These are phyloP conservation scores for Brienomyrus brachyistius DNA, from an alignment of 2,113 vertebrate species.

Conservation along the genomic window DNA sequence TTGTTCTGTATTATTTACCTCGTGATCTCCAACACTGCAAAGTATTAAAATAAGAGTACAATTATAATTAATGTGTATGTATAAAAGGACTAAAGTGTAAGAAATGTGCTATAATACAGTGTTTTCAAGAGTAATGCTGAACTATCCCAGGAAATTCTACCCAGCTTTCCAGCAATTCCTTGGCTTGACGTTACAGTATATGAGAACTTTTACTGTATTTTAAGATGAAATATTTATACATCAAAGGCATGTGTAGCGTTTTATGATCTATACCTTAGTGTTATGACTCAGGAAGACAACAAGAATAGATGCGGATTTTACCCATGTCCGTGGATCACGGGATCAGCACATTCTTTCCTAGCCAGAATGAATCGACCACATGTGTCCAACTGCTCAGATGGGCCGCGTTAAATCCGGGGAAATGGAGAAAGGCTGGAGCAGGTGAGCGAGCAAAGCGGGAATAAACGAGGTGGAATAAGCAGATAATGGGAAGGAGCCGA, in stretches of 20 bases:
- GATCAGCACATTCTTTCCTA: neutral
- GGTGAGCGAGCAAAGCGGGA: neutral
- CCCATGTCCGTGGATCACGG: neutral
- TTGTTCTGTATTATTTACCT: neutral
- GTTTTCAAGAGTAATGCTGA: neutral
- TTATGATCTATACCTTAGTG: neutral
- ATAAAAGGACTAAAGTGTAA: neutral
- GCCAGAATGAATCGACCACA: slow-evolving; percentile 7
- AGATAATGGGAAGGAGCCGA: neutral
- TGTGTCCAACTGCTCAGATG: neutral
- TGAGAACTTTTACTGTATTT: neutral
- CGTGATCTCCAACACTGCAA: neutral
- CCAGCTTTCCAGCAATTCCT: neutral
- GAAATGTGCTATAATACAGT: neutral
- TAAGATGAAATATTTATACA: neutral
- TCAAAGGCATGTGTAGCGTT: neutral
- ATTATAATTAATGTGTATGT: neutral
- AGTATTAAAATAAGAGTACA: neutral
- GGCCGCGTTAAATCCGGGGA: neutral
- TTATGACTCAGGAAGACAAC: neutral
- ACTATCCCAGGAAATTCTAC: neutral
- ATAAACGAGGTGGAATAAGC: neutral
- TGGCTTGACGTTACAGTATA: neutral
- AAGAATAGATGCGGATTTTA: neutral
- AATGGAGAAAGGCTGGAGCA: neutral